Evolutionary conservation across 2,797 vertebrate genomes (phyloP).

Genomic region (Acanthurus lineatus): DNA sequence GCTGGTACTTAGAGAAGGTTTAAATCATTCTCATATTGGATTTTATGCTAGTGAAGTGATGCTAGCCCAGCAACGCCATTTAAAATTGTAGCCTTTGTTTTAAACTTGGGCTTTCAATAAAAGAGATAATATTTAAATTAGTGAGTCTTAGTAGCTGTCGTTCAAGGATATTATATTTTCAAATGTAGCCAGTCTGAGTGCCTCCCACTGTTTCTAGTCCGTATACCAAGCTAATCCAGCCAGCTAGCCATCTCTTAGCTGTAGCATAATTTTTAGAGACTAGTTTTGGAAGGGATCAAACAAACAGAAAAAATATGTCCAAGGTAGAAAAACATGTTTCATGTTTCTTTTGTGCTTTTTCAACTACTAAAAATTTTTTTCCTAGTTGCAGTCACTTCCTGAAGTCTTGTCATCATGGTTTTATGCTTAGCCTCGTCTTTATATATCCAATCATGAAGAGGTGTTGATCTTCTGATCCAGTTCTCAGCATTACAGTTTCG

Average conservation of each 20-base stretch:
- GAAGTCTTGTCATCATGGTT: too few species aligned
- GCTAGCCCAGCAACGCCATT: neutral
- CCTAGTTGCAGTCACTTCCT: neutral
- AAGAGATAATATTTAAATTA: neutral
- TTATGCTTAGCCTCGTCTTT: neutral
- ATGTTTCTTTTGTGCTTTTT: too few species aligned
- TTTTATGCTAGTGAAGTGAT: neutral
- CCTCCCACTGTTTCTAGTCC: neutral
- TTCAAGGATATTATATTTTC: neutral
- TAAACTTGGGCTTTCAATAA: neutral
- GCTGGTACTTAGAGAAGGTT: neutral
- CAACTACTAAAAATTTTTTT: too few species aligned
- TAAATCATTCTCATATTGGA: neutral
- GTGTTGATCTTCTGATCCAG: neutral
- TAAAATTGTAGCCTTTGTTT: neutral
- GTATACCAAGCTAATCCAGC: neutral
- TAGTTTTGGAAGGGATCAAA: neutral
- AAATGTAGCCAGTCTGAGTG: neutral
- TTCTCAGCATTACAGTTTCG: too few species aligned
- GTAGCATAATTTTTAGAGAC: neutral
- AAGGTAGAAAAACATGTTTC: too few species aligned
- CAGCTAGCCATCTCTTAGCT: neutral
- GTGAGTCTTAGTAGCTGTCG: neutral
- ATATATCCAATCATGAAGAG: neutral
- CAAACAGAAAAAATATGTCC: neutral